Base-by-base conservation (phyloP, 2,888 invertebrate species). In the Leptopilina myrica region DNA sequence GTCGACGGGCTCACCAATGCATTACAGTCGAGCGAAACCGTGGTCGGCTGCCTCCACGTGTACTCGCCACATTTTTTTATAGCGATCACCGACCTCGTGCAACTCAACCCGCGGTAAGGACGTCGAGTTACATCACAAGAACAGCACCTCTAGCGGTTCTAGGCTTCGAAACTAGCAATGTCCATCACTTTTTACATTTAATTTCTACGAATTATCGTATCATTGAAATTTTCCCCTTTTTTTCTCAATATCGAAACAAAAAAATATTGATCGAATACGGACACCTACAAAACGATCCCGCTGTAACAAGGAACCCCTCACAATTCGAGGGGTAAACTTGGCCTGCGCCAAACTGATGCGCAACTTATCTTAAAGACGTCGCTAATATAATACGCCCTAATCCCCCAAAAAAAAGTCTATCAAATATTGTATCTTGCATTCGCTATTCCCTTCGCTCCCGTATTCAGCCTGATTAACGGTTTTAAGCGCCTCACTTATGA, bases 61-160 rank as follows among this genome's bases (percentile, higher is more conserved):
- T 90, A 89, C 87, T 87, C 85, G 86, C 87, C 88, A 89, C 89
- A 91, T 91, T 91, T 90, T 92, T 92, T 93, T 92, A 92, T 92
- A 92, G 92, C 93, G 93, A 93, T 93, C 93, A 93, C 93, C 93
- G 94, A 94, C 94, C 94, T 94, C 93, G 93, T 91, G 92, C 93
- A 94, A 94, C 93, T 92, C 92, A 91, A 88, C 92, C 92, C 93
- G 93, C 92, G 93, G 93, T 93, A 93, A 93, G 93, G 89, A 90
- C 91, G 90, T 90, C 88, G 88, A 86, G 89, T 89, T 89, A 90
- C 90, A 90, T 90, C 90, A 90, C 85, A 86, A 85, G 76, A 83
- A 83, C 83, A 84, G 83, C 82, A 86, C 84, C 84, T 82, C 80
- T 81, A 82, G 83, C 80, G 84, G 82, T 84, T 79, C 77, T 78